Evolutionary conservation across 2,888 invertebrate genomes (phyloP), one percentile per base, ranked within the genome.

Genomic region (Dilophus febrilis): DNA sequence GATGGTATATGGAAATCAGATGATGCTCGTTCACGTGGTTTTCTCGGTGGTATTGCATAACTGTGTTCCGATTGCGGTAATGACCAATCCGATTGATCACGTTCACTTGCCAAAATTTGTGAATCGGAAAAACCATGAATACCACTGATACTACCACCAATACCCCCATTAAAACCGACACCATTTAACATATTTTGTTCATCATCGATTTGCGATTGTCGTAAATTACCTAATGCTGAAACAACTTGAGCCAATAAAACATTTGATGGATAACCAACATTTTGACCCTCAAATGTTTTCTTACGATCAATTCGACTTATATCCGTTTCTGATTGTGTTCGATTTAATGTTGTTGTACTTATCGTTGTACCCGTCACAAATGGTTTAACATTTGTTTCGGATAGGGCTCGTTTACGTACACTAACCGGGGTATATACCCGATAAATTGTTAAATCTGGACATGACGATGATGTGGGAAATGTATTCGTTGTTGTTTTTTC

Each of bases 311-410:
- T 83, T 32, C 75, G 71, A 43, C 75, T 70, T 34, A 87, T 64
- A 57, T 86, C 84, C 1, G 80, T 78, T 49, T 87, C 86, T 1
- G 85, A 86, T 46, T 77, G 75, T 38, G 78, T 74, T 41, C 79
- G 68, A 26, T 51, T 44, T 3, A 47, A n/a, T 3, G 46, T 40
- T 35, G 52, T 31, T 12, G 36, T 4, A 42, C 40, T 22, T 16
- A 12, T 17, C 12, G 12, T 19, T 34, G 11, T 13, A 22, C 29
- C 19, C 1, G 46, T 49, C 5, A 49, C 48, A n/a, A n/a, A n/a
- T 13, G 45, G 38, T 17, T 65, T 49, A 49, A 67, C 65, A 42
- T 70, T 70, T 43, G 74, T 72, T 55, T 75, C 74, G 1, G 78
- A 78, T 49, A 74, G 74, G 1, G 79, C 78, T 38, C 78, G 66